Evolutionary conservation across 2,888 invertebrate genomes (phyloP).

Genomic region (Ferrisia virgata): DNA sequence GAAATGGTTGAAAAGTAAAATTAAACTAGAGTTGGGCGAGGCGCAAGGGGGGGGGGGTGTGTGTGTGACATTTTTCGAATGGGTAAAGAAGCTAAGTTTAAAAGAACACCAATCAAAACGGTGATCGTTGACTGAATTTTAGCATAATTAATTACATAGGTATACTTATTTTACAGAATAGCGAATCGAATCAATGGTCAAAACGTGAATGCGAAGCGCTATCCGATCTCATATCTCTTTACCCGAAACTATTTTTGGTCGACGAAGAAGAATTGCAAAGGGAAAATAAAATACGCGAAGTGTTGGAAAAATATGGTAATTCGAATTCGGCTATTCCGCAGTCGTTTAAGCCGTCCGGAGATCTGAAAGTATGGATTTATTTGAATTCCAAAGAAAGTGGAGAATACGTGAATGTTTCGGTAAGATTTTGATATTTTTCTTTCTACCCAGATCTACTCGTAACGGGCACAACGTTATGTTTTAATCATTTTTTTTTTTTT

Average conservation of each 20-base stretch:
- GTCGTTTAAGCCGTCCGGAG: slow-evolving; percentile 65
- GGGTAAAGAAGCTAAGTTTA: too few relatives aligned
- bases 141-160: too few relatives aligned
- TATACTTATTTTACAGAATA: slow-evolving; percentile 39
- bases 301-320: slow-evolving; percentile 63
- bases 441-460: background rate
- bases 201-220: slow-evolving; percentile 71
- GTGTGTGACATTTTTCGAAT: too few relatives aligned
- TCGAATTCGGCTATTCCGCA: slow-evolving; percentile 57
- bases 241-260: slow-evolving; percentile 75
- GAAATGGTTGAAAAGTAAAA: too few relatives aligned
- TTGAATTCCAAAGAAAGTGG: slow-evolving; percentile 63
- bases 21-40: too few relatives aligned
- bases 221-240: slow-evolving; percentile 71
- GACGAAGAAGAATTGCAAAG: slow-evolving; percentile 70
- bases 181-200: slow-evolving; percentile 56
- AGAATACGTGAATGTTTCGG: slow-evolving; percentile 61
- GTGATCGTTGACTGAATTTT: too few relatives aligned
- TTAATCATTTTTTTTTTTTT: slow-evolving; percentile 48
- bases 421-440: slow-evolving; percentile 52
- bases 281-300: slow-evolving; percentile 72
- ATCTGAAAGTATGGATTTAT: slow-evolving; percentile 76
- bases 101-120: too few relatives aligned
- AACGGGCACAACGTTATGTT: background rate
- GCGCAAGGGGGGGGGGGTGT: too few relatives aligned